Evolutionary conservation across 2,888 invertebrate genomes (phyloP), one percentile per base, ranked within the genome.

Genomic region (Eulithis prunata): DNA sequence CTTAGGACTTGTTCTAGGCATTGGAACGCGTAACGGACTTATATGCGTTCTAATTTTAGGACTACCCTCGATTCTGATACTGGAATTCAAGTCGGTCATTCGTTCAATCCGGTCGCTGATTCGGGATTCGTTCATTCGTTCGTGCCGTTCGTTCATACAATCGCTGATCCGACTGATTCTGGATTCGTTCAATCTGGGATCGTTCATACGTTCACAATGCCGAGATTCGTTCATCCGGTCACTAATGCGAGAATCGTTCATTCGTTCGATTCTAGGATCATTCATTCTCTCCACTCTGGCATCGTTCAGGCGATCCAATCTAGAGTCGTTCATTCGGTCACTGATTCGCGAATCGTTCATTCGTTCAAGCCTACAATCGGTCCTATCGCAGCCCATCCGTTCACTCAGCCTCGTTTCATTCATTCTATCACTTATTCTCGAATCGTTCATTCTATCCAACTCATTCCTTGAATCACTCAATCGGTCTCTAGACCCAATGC

Each of bases 41-140:
- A 89, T 84, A 55, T 88, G 89, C 0, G 84, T 67, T 1, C 89
- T 79, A 71, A 85, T 83, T 80, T 88, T 90, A 0, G 91, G 91
- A 77, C 90, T 90, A 8, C 86, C 86, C 51, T 91, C 91, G 28
- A 85, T 79, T 69, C 89, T 79, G n/a, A 88, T 79, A 59, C 91
- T 91, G 0, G 90, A 85, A 57, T 91, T 91, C 28, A 89, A 61
- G 28, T 91, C 91, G 0, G 84, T 81, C 85, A 87, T 80, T 71
- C 86, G 79, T 61, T 88, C 85, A 4, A 79, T 68, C 4, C 78
- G 71, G 59, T 80, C 81, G 12, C 55, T 62, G 13, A 66, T 36
- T 54, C 71, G 66, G 0, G 75, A 68, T 4, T 80, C 80, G 36
- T 75, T 79, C 55, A 78, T 64, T 10, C 78, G 70, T 54, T 81